Base-by-base conservation (phyloP, 2,888 invertebrate species). In the Spilosoma lubricipeda region DNA sequence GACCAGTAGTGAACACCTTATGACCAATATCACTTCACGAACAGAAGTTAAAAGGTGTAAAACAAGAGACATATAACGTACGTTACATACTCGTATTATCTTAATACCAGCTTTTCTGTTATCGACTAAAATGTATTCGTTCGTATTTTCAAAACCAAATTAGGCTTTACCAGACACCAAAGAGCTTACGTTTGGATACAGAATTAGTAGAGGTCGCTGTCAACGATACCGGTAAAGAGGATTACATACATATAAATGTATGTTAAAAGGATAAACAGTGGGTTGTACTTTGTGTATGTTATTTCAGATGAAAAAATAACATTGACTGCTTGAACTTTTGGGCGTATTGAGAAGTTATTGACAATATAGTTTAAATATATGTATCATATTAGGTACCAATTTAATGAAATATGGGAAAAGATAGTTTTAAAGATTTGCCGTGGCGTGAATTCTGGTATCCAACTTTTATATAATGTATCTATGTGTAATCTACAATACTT, bases 191-290 rank as follows among this genome's bases (percentile, higher is more conserved):
- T 45, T 45, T 18, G 23, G 67, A 33, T 48, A 48, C 48, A 33
- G 48, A 48, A 48, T 67, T 67, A 67, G 48, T 67, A 20, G 5
- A 48, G 67, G 67, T 67, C 33, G 48, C 67, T 67, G 67, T 67
- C 67, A 48, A 67, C 48, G 67, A 67, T 20, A 13, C 30, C 30
- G 48, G 23, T 7, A 67, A 67, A 67, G 48, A 67, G 67, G 67
- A 67, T 67, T 67, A 67, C 67, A 48, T 67, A 67, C 67, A 67
- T 67, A 67, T 48, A 67, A 48, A 48, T 67, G 67, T 67, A 67
- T 48, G 67, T 67, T 67, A 67, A 67, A 48, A 67, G 67, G 48
- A 30, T 67, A 48, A 33, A 23, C 48, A 67, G 23, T 48, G 48
- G 27, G 33, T 48, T 48, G 18, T 33, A 48, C 23, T 48, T 23